These are phyloP conservation scores for Pseudomyrmex cubaensis DNA, from an alignment of 1,140 invertebrate genomes.

Conservation along the genomic window DNA sequence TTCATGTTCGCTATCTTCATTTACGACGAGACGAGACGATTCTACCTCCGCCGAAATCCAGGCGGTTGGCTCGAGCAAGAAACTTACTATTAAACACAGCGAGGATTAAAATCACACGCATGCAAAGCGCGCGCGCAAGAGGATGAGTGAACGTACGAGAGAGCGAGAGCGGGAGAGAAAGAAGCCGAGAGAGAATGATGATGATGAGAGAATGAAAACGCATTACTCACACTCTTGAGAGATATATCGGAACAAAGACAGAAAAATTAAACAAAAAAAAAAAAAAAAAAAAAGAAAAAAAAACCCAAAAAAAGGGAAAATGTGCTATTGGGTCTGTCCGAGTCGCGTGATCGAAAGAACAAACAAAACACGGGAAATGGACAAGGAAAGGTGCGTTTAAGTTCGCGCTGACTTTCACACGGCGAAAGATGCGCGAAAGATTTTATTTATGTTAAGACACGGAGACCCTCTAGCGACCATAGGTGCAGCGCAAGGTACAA, in stretches of 20 bases:
- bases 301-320: constrained; percentile 64
- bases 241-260: constrained; percentile 68
- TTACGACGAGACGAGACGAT: constrained; percentile 98
- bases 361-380: constrained; percentile 10
- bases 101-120: constrained; percentile 64
- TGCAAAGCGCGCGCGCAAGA: constrained; percentile 71
- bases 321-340: constrained; percentile 76
- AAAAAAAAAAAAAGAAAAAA: constrained; percentile 22
- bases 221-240: constrained; percentile 81
- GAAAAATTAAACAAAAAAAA: constrained; percentile 35
- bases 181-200: constrained; percentile 42
- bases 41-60: constrained; percentile 97
- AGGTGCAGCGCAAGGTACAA: constrained; percentile 60
- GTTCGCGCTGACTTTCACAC: constrained; percentile 14
- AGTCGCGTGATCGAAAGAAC: constrained; percentile 52
- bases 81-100: constrained; percentile 96
- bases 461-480: constrained; percentile 39
- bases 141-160: constrained; percentile 45
- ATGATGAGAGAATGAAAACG: constrained; percentile 70
- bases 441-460: background rate
- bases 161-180: constrained; percentile 40
- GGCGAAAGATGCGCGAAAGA: background rate
- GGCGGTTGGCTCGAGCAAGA: constrained; percentile 99
- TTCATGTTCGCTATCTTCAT: constrained; percentile 99
- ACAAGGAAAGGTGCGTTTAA: constrained; percentile 23